phyloP scores from a whole-genome alignment of 1,140 invertebrate genomes.

The Drosophila varians region DNA sequence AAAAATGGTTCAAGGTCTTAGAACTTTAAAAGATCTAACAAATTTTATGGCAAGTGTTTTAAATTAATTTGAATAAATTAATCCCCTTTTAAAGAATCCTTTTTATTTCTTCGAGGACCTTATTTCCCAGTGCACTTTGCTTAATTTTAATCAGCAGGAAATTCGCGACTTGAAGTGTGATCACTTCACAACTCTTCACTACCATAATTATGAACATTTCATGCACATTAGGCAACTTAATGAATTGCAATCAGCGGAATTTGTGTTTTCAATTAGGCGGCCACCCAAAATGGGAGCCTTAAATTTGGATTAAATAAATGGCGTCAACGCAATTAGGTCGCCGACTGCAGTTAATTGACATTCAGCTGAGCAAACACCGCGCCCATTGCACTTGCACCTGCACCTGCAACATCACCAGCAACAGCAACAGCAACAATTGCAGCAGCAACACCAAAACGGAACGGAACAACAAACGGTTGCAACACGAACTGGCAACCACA shows the following conservation, averaged over 20 bases:
- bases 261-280: conserved; percentile 68
- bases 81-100: not conserved
- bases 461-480: conserved; percentile 34
- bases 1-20: too few species aligned
- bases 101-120: not conserved
- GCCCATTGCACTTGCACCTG: conserved; percentile 19
- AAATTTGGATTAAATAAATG: conserved; percentile 71
- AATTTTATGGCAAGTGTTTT: too few species aligned
- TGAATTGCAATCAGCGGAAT: conserved; percentile 55
- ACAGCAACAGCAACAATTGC: conserved; percentile 1
- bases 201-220: conserved; percentile 49
- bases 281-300: conserved; percentile 47
- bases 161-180: not conserved
- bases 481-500: conserved; percentile 47
- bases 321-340: conserved; percentile 75
- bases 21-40: too few species aligned
- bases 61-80: too few species aligned
- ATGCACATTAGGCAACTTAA: conserved; percentile 54
- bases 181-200: not conserved
- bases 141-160: not conserved
- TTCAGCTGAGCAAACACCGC: conserved; percentile 59
- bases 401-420: not conserved
- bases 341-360: conserved; percentile 69
- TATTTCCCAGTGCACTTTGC: not conserved
- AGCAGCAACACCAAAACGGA: conserved; percentile 14